A percentile compares a stretch with the other conserved stretches of the same genome.
Evolutionary conservation across 1,140 invertebrate species (phyloP).

Genomic region (Bradysia coprophila): DNA sequence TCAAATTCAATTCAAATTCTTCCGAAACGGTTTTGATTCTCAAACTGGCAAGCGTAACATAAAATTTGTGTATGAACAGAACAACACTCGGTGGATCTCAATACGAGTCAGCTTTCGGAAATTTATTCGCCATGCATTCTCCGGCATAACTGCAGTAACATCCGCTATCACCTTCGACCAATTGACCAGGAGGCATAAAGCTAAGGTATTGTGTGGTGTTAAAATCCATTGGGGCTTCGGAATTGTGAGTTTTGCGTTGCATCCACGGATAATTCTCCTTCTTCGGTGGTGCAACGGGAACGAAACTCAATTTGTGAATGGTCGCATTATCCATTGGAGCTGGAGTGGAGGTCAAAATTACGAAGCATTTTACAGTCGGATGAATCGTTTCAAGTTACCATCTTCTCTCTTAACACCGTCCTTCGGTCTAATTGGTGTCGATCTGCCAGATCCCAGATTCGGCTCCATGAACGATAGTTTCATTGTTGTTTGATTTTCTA

Average conservation of each 20-base stretch:
- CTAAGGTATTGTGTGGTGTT: constrained; percentile 32
- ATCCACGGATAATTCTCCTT: not conserved
- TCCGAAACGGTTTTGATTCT: too few species aligned
- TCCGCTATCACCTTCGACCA: constrained; percentile 19
- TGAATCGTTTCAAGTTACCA: too few species aligned
- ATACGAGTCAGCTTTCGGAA: too few species aligned
- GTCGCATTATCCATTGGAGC: not conserved
- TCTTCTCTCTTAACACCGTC: too few species aligned
- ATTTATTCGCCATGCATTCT: too few species aligned
- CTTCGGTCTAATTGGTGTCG: too few species aligned
- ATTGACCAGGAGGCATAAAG: constrained; percentile 28
- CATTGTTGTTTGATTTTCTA: constrained; percentile 30
- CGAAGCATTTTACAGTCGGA: not conserved
- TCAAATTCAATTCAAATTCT: too few species aligned
- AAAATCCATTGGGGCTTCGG: constrained; percentile 23
- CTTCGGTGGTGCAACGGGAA: not conserved
- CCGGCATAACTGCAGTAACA: too few species aligned
- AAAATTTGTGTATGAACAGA: too few species aligned
- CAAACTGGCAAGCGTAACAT: too few species aligned
- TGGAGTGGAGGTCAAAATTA: not conserved
- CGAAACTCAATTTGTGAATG: not conserved
- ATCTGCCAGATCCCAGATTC: too few species aligned
- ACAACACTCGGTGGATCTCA: too few species aligned
- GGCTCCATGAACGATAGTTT: constrained; percentile 26
- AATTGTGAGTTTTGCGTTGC: not conserved